phyloP scores from a whole-genome alignment of 2,888 invertebrate species.

The Timema cristinae region DNA sequence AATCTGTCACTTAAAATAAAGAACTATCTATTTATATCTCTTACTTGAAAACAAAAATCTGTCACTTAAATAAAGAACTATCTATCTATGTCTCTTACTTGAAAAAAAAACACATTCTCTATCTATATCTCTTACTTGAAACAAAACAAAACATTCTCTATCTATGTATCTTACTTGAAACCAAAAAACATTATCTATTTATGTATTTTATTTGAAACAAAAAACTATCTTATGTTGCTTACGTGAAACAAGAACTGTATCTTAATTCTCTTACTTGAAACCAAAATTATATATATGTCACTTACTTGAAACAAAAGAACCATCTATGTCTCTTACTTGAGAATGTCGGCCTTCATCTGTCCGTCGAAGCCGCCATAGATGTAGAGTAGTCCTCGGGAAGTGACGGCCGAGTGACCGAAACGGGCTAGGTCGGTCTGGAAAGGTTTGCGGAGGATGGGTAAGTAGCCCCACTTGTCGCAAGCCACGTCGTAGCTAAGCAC shows the following conservation, averaged over 20 bases:
- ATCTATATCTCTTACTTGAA: neutral
- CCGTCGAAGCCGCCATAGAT: constrained; percentile 2
- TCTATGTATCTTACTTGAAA: neutral
- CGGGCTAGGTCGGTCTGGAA: neutral
- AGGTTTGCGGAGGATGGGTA: neutral
- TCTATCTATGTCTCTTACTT: neutral
- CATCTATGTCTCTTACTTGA: neutral
- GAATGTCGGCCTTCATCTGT: constrained; percentile 1
- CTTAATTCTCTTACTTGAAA: too few relatives aligned
- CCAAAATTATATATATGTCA: too few relatives aligned
- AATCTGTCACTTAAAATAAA: too few relatives aligned
- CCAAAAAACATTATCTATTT: too few relatives aligned
- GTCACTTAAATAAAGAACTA: too few relatives aligned
- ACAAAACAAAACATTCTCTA: too few relatives aligned
- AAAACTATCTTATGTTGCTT: too few relatives aligned
- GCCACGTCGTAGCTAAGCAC: constrained; percentile 7
- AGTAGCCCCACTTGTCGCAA: constrained; percentile 1
- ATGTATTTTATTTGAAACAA: too few relatives aligned
- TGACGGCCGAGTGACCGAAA: constrained; percentile 5
- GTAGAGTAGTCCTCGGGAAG: neutral
- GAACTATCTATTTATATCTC: too few relatives aligned
- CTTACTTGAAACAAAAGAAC: too few relatives aligned
- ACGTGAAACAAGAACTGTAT: too few relatives aligned
- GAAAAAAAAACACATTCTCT: neutral
- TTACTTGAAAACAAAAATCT: too few relatives aligned